These are phyloP conservation scores for Trichopria drosophilae DNA, from an alignment of 2,888 invertebrate species.

Conservation along the genomic window DNA sequence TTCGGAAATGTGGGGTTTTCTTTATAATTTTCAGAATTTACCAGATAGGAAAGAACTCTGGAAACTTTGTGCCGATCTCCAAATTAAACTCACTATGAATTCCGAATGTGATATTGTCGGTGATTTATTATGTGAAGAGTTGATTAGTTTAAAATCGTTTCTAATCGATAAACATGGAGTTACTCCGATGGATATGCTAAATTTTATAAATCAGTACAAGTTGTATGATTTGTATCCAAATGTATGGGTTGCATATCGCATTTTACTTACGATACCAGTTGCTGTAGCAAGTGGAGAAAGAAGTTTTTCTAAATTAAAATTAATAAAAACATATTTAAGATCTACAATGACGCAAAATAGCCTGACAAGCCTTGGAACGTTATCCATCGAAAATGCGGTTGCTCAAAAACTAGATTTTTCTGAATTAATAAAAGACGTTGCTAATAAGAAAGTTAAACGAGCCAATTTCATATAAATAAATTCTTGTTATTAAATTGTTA, in stretches of 20 bases:
- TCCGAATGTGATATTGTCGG: constrained; percentile 35
- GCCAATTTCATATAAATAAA: too few species aligned
- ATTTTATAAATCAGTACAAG: constrained; percentile 17
- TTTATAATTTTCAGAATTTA: constrained; percentile 28
- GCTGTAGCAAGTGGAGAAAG: constrained; percentile 34
- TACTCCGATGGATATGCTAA: constrained; percentile 13
- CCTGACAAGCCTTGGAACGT: too few species aligned
- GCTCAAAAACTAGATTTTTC: too few species aligned
- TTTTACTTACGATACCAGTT: constrained; percentile 34
- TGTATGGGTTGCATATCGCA: constrained; percentile 25
- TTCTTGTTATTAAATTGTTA: too few species aligned
- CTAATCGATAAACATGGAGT: constrained; percentile 8
- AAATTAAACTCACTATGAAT: too few species aligned
- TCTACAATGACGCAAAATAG: constrained; percentile 31
- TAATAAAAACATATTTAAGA: constrained; percentile 34
- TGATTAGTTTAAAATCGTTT: constrained; percentile 10
- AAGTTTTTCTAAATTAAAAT: constrained; percentile 35
- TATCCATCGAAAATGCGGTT: too few species aligned
- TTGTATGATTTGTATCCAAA: constrained; percentile 19
- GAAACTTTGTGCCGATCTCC: constrained; percentile 7
- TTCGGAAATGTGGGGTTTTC: constrained; percentile 29
- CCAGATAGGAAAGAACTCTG: constrained; percentile 23
- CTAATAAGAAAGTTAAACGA: too few species aligned
- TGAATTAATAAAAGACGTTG: too few species aligned
- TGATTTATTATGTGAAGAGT: constrained; percentile 16